Conservation (phyloP, 2,888 invertebrate genomes). For the Pocota personata region DNA sequence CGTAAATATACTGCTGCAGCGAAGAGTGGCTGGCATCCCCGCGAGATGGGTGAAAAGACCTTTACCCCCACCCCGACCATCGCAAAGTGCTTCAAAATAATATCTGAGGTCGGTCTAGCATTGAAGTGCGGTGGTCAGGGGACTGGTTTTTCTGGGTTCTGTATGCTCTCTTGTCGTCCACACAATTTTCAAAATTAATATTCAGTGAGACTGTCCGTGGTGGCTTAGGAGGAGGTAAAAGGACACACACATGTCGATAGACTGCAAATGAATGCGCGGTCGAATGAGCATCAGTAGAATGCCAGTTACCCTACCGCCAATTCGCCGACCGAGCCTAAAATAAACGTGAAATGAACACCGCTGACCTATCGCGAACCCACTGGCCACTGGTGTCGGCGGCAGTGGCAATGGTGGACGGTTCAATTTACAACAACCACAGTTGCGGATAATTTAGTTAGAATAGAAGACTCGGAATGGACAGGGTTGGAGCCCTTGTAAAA, state of each 20-base stretch:
- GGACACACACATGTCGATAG: slow-evolving; percentile 22
- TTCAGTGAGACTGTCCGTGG: slow-evolving; percentile 23
- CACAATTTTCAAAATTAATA: slow-evolving; percentile 50
- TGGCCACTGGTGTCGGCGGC: neutral
- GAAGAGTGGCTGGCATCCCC: neutral
- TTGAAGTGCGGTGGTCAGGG: neutral
- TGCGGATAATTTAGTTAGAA: slow-evolving; percentile 47
- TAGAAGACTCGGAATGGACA: too few relatives aligned
- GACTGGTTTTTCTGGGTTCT: neutral
- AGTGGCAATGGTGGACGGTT: slow-evolving; percentile 3
- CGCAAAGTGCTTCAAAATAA: neutral
- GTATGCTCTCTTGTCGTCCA: neutral
- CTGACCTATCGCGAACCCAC: slow-evolving; percentile 42
- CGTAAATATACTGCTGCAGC: slow-evolving; percentile 5
- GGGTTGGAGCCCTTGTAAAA: slow-evolving; percentile 15
- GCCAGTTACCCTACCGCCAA: slow-evolving; percentile 3
- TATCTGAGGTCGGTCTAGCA: slow-evolving; percentile 37
- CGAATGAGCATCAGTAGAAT: slow-evolving; percentile 46
- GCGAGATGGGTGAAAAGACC: neutral
- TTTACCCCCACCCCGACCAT: neutral
- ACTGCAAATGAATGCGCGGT: slow-evolving; percentile 46
- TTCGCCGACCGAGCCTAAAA: slow-evolving; percentile 14
- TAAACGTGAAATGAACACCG: slow-evolving; percentile 57
- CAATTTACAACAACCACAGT: slow-evolving; percentile 40
- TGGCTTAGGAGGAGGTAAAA: neutral